Conservation (phyloP, 2,113 vertebrate genomes). For the Acrocephalus kingi region DNA sequence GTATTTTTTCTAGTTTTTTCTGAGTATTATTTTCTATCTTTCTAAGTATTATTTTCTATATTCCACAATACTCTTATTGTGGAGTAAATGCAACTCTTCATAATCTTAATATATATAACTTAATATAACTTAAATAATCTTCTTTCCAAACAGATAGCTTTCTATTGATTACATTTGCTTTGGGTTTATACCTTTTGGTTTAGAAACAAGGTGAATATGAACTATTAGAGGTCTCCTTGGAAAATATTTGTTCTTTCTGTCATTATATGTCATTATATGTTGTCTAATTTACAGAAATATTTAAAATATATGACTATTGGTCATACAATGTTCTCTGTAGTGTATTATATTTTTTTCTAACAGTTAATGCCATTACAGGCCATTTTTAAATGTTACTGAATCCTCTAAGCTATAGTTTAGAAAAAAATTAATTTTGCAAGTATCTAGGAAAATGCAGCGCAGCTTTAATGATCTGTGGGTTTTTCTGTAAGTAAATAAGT, state of each 20-base stretch:
- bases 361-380: background rate
- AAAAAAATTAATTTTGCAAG: background rate
- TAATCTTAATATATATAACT: background rate
- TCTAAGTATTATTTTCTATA: background rate
- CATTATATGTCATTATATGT: background rate
- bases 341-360: background rate
- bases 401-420: background rate
- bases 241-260: background rate
- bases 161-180: background rate
- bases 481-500: background rate
- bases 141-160: background rate
- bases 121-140: background rate
- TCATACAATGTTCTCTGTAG: background rate
- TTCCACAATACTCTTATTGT: no score
- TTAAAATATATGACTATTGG: background rate
- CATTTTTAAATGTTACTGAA: background rate
- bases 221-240: background rate
- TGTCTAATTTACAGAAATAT: background rate
- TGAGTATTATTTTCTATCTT: no score
- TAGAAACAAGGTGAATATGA: background rate
- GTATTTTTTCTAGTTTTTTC: no score
- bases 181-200: background rate
- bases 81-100: background rate
- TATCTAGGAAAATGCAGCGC: background rate
- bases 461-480: background rate